Percentiles rank a stretch among this genome's conserved stretches.
Conservation (phyloP, 2,888 invertebrate species). For the Hirtodrosophila alboralis region DNA sequence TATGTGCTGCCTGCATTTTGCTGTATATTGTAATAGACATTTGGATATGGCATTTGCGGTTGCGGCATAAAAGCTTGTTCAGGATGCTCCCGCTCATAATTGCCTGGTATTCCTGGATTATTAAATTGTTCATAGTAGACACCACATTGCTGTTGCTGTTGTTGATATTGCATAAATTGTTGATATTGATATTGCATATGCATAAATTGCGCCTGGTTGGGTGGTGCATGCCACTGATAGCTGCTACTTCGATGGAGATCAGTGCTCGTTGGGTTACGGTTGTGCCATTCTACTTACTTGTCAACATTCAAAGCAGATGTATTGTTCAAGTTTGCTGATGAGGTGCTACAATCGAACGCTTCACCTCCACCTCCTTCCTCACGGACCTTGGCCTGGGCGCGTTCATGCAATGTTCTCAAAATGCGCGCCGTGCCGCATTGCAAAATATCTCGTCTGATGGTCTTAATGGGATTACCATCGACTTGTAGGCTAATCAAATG, state of each 20-base stretch:
- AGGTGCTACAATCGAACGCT: too few species aligned
- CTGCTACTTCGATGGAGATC: constrained; percentile 32
- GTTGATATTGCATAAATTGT: constrained; percentile 25
- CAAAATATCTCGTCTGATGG: constrained; percentile 92
- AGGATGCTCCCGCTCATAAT: constrained; percentile 18
- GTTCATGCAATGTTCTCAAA: constrained; percentile 90
- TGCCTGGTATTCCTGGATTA: constrained; percentile 1
- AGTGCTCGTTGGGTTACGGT: constrained; percentile 15
- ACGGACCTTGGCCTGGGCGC: constrained; percentile 67
- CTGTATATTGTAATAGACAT: constrained; percentile 1
- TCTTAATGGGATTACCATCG: constrained; percentile 93
- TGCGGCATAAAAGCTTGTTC: neutral
- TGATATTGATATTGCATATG: constrained; percentile 14
- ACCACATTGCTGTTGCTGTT: neutral
- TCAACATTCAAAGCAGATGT: too few species aligned
- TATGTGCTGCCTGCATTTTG: constrained; percentile 6
- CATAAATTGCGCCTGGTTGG: constrained; percentile 4
- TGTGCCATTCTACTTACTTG: constrained; percentile 68
- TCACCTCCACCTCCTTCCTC: constrained; percentile 27
- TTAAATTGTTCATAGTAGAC: constrained; percentile 12
- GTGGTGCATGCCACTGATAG: constrained; percentile 12
- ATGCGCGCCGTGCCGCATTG: constrained; percentile 93
- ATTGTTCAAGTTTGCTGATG: too few species aligned
- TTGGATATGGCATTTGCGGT: neutral
- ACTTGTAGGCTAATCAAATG: constrained; percentile 92